Evolutionary conservation across 1,140 invertebrate genomes (phyloP).

Genomic region (Phenacoccus solenopsis): DNA sequence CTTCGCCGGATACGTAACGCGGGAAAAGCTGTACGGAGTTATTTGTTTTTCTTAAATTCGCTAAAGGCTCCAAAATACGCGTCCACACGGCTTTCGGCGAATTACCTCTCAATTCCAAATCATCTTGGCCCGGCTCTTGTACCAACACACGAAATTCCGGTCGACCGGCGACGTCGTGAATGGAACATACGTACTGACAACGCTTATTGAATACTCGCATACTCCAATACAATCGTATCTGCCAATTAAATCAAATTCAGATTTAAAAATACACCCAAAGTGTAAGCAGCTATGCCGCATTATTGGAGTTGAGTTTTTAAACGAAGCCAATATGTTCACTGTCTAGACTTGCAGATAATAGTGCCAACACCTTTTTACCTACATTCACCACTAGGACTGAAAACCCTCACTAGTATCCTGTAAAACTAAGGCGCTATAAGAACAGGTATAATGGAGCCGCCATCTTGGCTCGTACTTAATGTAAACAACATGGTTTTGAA

Average conservation of each 20-base stretch:
- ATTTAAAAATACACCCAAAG: no score
- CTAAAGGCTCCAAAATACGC: conserved; percentile 68
- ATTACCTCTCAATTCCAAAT: conserved; percentile 57
- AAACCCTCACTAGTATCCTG: no score
- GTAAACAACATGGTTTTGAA: no score
- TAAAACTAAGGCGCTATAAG: no score
- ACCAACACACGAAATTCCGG: conserved; percentile 82
- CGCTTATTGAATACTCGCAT: conserved; percentile 71
- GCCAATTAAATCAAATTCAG: conserved; percentile 26
- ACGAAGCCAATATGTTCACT: no score
- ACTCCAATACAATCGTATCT: conserved; percentile 92
- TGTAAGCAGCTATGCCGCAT: no score
- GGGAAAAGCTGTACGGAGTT: conserved; percentile 83
- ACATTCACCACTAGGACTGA: no score
- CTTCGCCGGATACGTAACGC: conserved; percentile 85
- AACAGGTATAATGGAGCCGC: no score
- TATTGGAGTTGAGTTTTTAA: no score
- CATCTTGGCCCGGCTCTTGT: conserved; percentile 59
- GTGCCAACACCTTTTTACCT: no score
- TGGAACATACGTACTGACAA: conserved; percentile 86
- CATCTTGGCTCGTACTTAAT: no score
- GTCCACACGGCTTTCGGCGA: conserved; percentile 71
- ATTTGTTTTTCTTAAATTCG: conserved; percentile 57
- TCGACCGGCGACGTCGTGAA: conserved; percentile 70
- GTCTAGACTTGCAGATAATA: no score